Conservation (phyloP, 2,797 vertebrate species). For the Karalla daura region DNA sequence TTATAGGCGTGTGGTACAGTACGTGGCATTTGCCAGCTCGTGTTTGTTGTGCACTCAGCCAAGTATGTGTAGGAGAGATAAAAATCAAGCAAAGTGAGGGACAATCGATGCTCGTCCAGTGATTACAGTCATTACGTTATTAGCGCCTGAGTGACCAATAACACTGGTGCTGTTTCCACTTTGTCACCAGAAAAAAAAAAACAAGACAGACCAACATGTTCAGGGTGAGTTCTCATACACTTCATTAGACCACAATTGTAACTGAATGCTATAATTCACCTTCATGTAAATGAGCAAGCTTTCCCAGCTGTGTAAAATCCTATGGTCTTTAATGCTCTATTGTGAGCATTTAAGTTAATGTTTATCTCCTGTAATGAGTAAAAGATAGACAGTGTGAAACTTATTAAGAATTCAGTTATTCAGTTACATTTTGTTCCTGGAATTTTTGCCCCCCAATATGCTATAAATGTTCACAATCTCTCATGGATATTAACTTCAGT, state of each 20-base stretch:
- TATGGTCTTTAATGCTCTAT: not conserved
- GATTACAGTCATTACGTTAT: conserved; percentile 67
- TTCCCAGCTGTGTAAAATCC: not conserved
- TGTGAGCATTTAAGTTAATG: not conserved
- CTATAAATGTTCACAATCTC: not conserved
- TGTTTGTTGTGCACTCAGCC: conserved; percentile 29
- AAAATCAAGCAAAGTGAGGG: conserved; percentile 27
- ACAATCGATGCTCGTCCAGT: conserved; percentile 51
- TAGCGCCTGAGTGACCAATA: conserved; percentile 53
- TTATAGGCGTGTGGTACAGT: conserved; percentile 4
- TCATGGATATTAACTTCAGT: not conserved
- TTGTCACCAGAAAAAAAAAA: conserved; percentile 26
- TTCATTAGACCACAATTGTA: conserved; percentile 34
- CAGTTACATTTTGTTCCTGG: not conserved
- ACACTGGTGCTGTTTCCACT: conserved; percentile 40
- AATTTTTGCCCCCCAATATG: not conserved
- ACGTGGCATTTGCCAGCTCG: conserved; percentile 5
- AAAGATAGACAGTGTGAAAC: not conserved
- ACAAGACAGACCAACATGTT: conserved; percentile 22
- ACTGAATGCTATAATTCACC: conserved; percentile 14
- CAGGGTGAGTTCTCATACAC: conserved; percentile 11
- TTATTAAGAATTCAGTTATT: too few species aligned
- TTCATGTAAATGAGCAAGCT: conserved; percentile 6
- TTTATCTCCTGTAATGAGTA: not conserved
- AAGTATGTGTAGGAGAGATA: conserved; percentile 1